Evolutionary conservation across 2,797 vertebrate species (phyloP).

Genomic region (Tragopan temminckii): DNA sequence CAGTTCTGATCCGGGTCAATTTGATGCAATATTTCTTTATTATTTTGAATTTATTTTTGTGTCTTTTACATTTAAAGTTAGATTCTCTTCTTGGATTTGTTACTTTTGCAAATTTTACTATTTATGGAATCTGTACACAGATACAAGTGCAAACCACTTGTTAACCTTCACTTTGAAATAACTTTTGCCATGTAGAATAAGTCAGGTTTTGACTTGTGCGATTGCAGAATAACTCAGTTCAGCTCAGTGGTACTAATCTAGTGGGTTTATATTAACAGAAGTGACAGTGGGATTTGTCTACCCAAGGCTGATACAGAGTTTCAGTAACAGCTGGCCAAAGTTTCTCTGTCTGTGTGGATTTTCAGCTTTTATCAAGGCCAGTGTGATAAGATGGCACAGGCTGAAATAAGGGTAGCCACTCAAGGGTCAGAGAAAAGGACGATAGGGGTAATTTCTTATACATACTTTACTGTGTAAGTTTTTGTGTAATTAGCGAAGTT

Average conservation of each 20-base stretch:
- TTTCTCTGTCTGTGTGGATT: background rate
- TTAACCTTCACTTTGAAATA: background rate
- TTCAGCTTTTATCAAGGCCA: background rate
- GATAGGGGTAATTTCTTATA: background rate
- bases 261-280: background rate
- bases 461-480: background rate
- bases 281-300: background rate
- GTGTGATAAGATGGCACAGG: rapidly evolving
- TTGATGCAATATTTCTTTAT: background rate
- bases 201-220: background rate
- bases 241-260: background rate
- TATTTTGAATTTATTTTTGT: background rate
- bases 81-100: background rate
- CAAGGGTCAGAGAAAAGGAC: background rate
- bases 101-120: background rate
- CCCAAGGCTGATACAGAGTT: background rate
- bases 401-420: background rate
- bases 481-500: background rate
- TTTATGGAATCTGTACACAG: background rate
- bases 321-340: background rate
- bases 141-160: background rate
- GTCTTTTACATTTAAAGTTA: background rate
- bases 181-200: background rate
- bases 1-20: background rate
- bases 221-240: background rate